phyloP scores from a whole-genome alignment of 2,888 invertebrate genomes.

The Agrotis puta region DNA sequence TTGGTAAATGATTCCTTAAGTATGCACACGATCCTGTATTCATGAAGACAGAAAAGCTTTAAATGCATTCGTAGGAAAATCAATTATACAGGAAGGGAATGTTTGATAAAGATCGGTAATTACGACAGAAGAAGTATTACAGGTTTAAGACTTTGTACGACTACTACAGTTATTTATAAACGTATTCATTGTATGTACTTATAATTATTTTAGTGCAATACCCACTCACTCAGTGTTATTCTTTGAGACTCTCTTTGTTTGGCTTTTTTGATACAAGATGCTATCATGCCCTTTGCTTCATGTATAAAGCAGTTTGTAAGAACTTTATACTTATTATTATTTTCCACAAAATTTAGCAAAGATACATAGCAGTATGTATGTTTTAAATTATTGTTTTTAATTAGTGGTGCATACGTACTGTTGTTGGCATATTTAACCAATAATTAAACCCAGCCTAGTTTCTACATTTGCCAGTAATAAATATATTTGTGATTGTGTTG shows the following conservation, averaged over 20 bases:
- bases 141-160: slow-evolving; percentile 7
- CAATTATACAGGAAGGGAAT: slow-evolving; percentile 53
- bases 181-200: not conserved
- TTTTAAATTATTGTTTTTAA: no score
- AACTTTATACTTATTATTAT: no score
- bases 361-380: no score
- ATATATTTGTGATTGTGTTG: no score
- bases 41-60: slow-evolving; percentile 25
- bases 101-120: slow-evolving; percentile 39
- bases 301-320: no score
- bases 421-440: no score
- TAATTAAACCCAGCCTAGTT: no score
- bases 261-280: not conserved
- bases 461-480: no score
- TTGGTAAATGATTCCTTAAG: slow-evolving; percentile 44
- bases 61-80: slow-evolving; percentile 38
- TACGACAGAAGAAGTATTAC: slow-evolving; percentile 31
- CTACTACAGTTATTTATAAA: not conserved
- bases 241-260: not conserved
- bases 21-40: slow-evolving; percentile 23
- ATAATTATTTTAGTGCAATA: not conserved
- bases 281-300: no score
- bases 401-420: no score
- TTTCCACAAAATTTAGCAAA: no score
- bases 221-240: not conserved